A percentile compares a stretch with the other conserved stretches of the same genome.
These are phyloP conservation scores for Cotesia glomerata DNA, from an alignment of 1,140 invertebrate genomes.

Conservation along the genomic window DNA sequence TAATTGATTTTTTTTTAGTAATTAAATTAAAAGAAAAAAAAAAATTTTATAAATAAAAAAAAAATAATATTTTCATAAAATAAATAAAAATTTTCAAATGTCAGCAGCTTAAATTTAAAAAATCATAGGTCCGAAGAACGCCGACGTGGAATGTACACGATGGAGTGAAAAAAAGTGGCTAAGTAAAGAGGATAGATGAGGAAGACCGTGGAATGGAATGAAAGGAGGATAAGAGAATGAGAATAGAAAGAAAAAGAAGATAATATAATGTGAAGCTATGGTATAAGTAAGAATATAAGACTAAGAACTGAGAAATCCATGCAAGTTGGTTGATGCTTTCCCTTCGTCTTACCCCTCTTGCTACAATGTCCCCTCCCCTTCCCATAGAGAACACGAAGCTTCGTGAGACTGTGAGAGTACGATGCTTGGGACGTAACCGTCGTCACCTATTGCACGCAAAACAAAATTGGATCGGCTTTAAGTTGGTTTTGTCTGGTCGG, in stretches of 20 bases:
- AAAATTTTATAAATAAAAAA: no score
- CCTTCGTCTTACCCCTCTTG: constrained; percentile 12
- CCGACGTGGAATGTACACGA: background rate
- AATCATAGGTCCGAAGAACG: no score
- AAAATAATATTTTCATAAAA: no score
- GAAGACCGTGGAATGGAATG: background rate
- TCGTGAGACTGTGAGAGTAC: constrained; percentile 44
- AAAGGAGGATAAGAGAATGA: constrained; percentile 40
- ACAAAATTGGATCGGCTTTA: constrained; percentile 45
- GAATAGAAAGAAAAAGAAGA: constrained; percentile 37
- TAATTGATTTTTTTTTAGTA: no score
- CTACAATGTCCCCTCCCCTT: background rate
- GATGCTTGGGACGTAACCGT: constrained; percentile 49
- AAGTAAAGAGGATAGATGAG: constrained; percentile 17
- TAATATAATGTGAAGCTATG: no score
- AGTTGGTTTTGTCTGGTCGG: constrained; percentile 16
- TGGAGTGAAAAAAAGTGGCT: background rate
- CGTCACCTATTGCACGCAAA: constrained; percentile 50
- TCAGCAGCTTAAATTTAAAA: no score
- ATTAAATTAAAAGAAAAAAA: no score
- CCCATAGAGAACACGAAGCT: constrained; percentile 35
- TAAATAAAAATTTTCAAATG: no score
- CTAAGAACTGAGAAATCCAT: constrained; percentile 36
- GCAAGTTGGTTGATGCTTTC: background rate
- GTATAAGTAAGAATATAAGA: no score